Conservation (phyloP, 2,888 invertebrate genomes). For the Nasonovia ribisnigri region DNA sequence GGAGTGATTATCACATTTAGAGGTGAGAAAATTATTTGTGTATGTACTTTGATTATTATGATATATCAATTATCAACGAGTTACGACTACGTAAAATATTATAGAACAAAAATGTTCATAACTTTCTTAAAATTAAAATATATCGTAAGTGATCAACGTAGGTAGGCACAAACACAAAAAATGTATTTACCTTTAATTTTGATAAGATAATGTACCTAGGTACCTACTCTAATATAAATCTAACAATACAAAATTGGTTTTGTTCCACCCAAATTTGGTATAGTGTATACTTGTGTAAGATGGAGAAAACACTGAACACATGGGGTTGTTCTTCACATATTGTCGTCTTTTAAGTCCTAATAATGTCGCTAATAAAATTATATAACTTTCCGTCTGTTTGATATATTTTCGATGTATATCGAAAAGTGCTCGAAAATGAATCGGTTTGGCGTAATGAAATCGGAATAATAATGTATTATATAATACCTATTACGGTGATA, state of each 20-base stretch:
- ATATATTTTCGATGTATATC: background rate
- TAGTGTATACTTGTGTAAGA: background rate
- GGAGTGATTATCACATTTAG: background rate
- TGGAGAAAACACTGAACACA: background rate
- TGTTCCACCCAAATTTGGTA: background rate
- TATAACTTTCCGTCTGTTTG: background rate
- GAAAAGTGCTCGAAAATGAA: background rate
- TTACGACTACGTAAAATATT: background rate
- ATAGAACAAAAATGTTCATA: background rate
- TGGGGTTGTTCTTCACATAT: background rate
- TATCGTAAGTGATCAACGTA: background rate
- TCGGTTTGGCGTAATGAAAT: background rate
- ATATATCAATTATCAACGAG: background rate
- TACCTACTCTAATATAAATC: background rate
- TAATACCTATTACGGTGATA: too few species aligned
- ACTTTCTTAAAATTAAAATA: background rate
- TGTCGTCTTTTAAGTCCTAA: background rate
- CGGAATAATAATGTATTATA: background rate
- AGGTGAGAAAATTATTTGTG: background rate
- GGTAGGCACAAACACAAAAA: background rate
- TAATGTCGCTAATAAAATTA: background rate
- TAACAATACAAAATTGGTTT: background rate
- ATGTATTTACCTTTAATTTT: background rate
- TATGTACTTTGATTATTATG: background rate
- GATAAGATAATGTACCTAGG: background rate